Percentiles rank a stretch among this genome's conserved stretches.
phyloP scores from a whole-genome alignment of 2,888 invertebrate species.

The Cylloceria caligata region DNA sequence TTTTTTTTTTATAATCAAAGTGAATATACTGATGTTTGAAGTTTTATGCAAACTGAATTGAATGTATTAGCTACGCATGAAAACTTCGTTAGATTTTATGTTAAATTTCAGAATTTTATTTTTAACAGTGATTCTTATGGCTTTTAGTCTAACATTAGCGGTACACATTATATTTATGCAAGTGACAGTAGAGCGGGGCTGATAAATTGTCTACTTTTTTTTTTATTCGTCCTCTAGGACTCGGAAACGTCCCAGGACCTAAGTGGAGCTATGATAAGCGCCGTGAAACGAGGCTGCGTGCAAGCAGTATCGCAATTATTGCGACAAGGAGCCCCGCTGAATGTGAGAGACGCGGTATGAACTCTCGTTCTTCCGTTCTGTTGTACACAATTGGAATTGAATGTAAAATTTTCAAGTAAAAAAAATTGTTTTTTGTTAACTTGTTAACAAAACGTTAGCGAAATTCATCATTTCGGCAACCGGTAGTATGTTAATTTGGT shows the following conservation, averaged over 20 bases:
- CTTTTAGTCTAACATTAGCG: constrained; percentile 17
- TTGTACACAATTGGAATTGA: constrained; percentile 11
- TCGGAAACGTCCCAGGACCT: constrained; percentile 82
- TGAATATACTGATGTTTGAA: constrained; percentile 6
- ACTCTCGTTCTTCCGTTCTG: constrained; percentile 5
- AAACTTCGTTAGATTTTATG: neutral
- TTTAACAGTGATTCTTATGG: neutral
- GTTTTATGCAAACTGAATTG: neutral
- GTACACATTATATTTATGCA: constrained; percentile 18
- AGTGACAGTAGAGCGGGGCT: constrained; percentile 25
- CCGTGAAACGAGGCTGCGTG: constrained; percentile 82
- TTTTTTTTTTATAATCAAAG: neutral
- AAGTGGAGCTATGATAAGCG: constrained; percentile 82
- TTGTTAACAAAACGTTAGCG: neutral
- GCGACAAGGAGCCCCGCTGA: constrained; percentile 82
- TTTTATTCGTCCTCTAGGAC: constrained; percentile 75
- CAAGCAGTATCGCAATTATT: constrained; percentile 82
- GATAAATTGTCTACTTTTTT: constrained; percentile 56
- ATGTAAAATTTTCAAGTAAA: constrained; percentile 24
- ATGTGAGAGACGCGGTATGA: constrained; percentile 81
- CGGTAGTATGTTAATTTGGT: no score
- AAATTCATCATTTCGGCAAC: neutral
- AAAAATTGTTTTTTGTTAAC: neutral
- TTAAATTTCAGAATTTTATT: neutral
- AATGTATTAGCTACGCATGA: neutral